phyloP scores from a whole-genome alignment of 2,113 vertebrate species.

The Crocuta crocuta region DNA sequence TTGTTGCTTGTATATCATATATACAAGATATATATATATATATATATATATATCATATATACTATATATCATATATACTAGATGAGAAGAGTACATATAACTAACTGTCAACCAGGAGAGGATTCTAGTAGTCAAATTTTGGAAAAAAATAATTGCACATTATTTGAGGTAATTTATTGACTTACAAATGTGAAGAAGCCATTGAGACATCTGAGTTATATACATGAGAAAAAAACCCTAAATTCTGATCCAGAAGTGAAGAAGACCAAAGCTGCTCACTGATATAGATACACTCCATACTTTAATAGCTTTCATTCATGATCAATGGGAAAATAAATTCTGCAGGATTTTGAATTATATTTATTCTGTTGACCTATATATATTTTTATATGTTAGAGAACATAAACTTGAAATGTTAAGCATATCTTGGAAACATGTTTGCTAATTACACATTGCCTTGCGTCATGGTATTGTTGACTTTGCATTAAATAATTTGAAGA shows the following conservation, averaged over 20 bases:
- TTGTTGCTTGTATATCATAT: neutral
- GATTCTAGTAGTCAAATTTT: neutral
- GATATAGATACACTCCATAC: neutral
- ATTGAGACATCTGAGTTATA: neutral
- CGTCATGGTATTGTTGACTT: neutral
- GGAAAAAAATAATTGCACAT: neutral
- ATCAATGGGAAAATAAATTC: neutral
- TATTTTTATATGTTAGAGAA: conserved; percentile 22
- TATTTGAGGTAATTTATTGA: neutral
- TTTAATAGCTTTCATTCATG: neutral
- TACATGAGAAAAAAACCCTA: neutral
- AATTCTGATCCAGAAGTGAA: neutral
- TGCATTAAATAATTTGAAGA: conserved; percentile 35
- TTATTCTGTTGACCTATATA: conserved; percentile 7
- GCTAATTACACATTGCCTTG: neutral
- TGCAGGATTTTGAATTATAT: neutral
- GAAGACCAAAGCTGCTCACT: neutral
- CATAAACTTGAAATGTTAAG: neutral
- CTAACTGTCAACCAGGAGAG: neutral
- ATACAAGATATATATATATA: neutral
- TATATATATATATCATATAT: too few relatives aligned
- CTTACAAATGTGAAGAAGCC: neutral
- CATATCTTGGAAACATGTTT: neutral
- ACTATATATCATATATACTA: too few relatives aligned
- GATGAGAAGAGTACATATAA: neutral